phyloP scores from a whole-genome alignment of 2,888 invertebrate species.

The Rhagophthalmus giganteus region DNA sequence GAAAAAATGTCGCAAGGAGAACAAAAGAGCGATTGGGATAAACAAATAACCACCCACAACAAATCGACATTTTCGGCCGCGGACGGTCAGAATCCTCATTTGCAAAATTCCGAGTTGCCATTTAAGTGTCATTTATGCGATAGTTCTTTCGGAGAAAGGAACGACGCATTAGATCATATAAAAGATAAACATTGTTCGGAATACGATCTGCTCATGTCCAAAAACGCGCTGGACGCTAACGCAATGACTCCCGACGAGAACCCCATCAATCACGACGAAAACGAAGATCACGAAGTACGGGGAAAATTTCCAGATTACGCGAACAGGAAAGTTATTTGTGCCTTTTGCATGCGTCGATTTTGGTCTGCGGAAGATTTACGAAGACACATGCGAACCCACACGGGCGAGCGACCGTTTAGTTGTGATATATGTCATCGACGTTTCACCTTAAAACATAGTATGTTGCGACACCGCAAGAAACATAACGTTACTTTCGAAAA shows the following conservation, averaged over 20 bases:
- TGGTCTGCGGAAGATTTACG: constrained; percentile 94
- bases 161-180: constrained; percentile 81
- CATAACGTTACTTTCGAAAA: constrained; percentile 65
- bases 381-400: constrained; percentile 92
- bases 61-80: constrained; percentile 36
- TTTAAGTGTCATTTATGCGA: constrained; percentile 95
- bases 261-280: constrained; percentile 59
- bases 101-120: constrained; percentile 67
- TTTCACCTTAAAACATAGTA: constrained; percentile 92
- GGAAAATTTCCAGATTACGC: constrained; percentile 86
- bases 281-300: constrained; percentile 71
- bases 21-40: constrained; percentile 46
- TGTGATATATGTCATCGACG: constrained; percentile 86
- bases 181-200: constrained; percentile 74
- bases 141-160: constrained; percentile 77
- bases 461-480: constrained; percentile 91
- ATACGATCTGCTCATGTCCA: constrained; percentile 79
- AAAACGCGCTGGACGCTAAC: constrained; percentile 72
- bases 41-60: constrained; percentile 41
- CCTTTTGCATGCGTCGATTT: constrained; percentile 90
- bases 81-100: constrained; percentile 45
- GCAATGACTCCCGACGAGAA: constrained; percentile 56
- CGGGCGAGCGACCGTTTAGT: constrained; percentile 88
- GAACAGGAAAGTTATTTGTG: constrained; percentile 86
- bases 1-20: constrained; percentile 52